phyloP scores from a whole-genome alignment of 2,797 vertebrate species.

The Rhinogobio ventralis region DNA sequence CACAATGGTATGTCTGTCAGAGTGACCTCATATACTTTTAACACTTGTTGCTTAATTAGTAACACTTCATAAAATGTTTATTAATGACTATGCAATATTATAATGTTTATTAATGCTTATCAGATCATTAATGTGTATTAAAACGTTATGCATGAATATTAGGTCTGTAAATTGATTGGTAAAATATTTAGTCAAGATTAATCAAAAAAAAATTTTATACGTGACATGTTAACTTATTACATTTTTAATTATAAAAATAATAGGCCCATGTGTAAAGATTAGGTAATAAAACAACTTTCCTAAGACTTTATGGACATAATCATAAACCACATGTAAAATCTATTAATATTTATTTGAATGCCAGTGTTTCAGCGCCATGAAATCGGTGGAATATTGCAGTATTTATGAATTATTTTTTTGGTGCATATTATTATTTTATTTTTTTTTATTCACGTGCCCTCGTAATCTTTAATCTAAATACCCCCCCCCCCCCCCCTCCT shows the following conservation, averaged over 20 bases:
- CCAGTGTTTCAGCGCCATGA: background rate
- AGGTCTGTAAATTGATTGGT: background rate
- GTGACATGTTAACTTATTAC: background rate
- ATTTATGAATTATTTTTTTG: background rate
- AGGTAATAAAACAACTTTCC: background rate
- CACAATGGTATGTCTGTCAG: conserved; percentile 85
- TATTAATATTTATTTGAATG: background rate
- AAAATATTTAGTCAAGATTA: background rate
- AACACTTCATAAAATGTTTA: background rate
- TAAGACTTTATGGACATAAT: background rate
- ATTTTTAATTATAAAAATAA: background rate
- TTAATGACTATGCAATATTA: background rate
- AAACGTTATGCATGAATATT: background rate
- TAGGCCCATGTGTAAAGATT: background rate
- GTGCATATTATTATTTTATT: background rate
- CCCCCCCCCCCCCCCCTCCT: background rate
- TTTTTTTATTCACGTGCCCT: background rate
- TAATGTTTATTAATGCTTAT: background rate
- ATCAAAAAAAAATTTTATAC: background rate
- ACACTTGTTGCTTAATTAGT: background rate
- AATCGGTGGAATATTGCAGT: background rate
- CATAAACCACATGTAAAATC: background rate
- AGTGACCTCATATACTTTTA: background rate
- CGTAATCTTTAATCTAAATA: background rate
- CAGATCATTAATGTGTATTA: background rate